Conservation (phyloP, 1,140 invertebrate species). For the Apis cerana region DNA sequence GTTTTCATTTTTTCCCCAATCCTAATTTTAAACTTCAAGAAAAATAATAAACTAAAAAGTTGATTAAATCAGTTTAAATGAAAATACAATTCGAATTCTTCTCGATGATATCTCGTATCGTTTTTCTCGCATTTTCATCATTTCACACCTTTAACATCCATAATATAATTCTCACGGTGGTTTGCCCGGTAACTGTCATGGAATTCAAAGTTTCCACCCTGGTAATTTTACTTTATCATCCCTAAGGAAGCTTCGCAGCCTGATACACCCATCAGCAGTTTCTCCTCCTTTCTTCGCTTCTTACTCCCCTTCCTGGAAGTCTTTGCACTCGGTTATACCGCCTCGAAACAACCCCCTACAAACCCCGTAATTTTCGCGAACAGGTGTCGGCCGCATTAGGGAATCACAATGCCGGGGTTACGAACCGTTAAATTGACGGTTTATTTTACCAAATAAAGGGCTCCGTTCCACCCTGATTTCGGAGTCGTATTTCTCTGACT, state of each 20-base stretch:
- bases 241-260: neutral
- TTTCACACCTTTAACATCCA: too few species aligned
- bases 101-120: neutral
- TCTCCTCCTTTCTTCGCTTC: conserved; percentile 3
- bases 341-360: conserved; percentile 9
- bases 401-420: conserved; percentile 17
- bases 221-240: conserved; percentile 52
- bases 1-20: too few species aligned
- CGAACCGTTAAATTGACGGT: conserved; percentile 30
- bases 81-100: too few species aligned
- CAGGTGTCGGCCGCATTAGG: conserved; percentile 38
- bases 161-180: too few species aligned
- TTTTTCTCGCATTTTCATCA: neutral
- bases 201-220: neutral
- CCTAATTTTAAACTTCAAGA: too few species aligned
- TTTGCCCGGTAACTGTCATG: neutral
- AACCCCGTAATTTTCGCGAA: conserved; percentile 39
- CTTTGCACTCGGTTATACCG: neutral
- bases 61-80: too few species aligned
- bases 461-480: neutral
- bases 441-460: conserved; percentile 29
- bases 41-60: too few species aligned
- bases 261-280: neutral
- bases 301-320: neutral
- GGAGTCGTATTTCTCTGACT: neutral